Conservation (phyloP, 2,888 invertebrate genomes). For the Dynastes maya region DNA sequence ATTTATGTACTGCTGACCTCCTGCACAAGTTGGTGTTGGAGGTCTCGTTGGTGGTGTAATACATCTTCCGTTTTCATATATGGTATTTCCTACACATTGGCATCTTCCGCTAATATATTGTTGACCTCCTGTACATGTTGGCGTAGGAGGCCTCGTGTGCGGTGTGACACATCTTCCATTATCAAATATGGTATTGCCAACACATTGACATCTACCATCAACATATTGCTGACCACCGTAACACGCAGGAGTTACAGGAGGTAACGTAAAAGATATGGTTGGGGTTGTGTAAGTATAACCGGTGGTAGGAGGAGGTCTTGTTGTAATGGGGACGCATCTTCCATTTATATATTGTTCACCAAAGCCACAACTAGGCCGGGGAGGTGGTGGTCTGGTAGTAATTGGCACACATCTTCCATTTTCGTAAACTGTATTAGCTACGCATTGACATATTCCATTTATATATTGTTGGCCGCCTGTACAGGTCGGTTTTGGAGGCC, state of each 20-base stretch:
- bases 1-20: slow-evolving; percentile 15
- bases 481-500: slow-evolving; percentile 27
- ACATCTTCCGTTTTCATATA: not conserved
- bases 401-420: slow-evolving; percentile 34
- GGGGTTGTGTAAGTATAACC: not conserved
- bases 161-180: slow-evolving; percentile 38
- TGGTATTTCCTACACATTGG: no score
- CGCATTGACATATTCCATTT: slow-evolving; percentile 44
- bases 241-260: not conserved
- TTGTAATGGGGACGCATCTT: slow-evolving; percentile 1
- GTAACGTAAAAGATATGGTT: no score
- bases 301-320: slow-evolving; percentile 7
- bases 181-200: not conserved
- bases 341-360: slow-evolving; percentile 19
- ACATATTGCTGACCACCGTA: slow-evolving; percentile 12
- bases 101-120: not conserved
- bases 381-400: slow-evolving; percentile 30
- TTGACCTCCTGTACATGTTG: no score
- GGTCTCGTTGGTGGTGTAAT: slow-evolving; percentile 40
- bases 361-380: not conserved
- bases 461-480: slow-evolving; percentile 27
- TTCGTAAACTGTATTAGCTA: not conserved
- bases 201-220: slow-evolving; percentile 33
- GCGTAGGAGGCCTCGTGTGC: no score
- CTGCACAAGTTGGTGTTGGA: slow-evolving; percentile 1